Percentiles rank a stretch among this genome's conserved stretches.
phyloP scores from a whole-genome alignment of 2,113 vertebrate species.

The Corythoichthys haematopterus region DNA sequence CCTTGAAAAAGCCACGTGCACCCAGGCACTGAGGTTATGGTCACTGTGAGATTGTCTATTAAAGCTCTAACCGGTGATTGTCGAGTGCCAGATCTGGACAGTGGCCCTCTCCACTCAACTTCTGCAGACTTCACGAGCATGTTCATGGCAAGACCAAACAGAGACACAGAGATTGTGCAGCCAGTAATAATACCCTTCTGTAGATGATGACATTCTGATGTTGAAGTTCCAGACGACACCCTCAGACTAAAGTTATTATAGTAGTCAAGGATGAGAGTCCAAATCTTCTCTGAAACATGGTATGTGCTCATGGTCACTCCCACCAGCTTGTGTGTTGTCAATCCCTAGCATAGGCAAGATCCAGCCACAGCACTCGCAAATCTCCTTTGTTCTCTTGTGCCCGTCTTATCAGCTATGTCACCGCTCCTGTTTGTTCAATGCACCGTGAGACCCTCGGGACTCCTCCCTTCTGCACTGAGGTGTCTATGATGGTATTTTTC shows the following conservation, averaged over 20 bases:
- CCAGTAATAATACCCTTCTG: background rate
- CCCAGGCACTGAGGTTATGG: no score
- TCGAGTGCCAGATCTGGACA: no score
- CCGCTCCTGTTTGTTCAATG: background rate
- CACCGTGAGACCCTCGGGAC: no score
- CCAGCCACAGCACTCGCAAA: background rate
- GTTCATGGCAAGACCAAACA: background rate
- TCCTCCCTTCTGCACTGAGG: no score
- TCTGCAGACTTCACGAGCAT: no score
- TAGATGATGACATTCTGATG: background rate
- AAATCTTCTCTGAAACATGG: background rate
- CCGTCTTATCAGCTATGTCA: background rate
- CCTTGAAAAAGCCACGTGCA: no score
- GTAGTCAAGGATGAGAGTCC: background rate
- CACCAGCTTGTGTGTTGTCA: background rate
- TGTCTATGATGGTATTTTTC: no score
- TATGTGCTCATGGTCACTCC: background rate
- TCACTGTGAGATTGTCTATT: no score
- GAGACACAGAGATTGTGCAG: conserved; percentile 1
- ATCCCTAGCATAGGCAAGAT: background rate
- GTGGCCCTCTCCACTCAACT: no score
- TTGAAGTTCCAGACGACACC: conserved; percentile 1
- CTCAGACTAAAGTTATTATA: conserved; percentile 1
- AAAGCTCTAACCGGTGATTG: no score
- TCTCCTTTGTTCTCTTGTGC: background rate